A percentile compares a stretch with the other conserved stretches of the same genome.
These are phyloP conservation scores for Sturnus vulgaris DNA, from an alignment of 2,113 vertebrate genomes.

Conservation along the genomic window DNA sequence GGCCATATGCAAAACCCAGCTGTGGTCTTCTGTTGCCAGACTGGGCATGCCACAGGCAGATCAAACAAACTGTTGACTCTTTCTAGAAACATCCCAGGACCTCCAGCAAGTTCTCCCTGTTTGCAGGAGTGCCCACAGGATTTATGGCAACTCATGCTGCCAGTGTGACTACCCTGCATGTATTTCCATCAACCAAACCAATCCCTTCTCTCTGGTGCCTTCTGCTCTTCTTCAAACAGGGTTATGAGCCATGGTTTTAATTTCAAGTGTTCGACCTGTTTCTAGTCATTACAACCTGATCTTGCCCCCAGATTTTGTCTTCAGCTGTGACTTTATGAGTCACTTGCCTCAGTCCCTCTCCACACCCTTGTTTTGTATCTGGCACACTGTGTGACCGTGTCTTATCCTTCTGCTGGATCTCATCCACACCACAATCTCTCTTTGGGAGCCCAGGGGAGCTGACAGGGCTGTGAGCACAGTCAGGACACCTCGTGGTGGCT, in stretches of 20 bases:
- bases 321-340: background rate
- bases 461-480: background rate
- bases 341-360: background rate
- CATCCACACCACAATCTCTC: fast-evolving
- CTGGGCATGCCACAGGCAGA: background rate
- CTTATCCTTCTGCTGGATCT: background rate
- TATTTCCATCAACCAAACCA: background rate
- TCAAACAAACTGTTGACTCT: background rate
- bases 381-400: background rate
- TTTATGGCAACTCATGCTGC: background rate
- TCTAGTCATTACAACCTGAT: background rate
- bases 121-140: background rate
- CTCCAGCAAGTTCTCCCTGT: background rate
- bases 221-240: background rate
- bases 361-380: background rate
- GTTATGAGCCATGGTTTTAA: background rate
- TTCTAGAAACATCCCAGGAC: background rate
- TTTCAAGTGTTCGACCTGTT: background rate
- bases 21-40: background rate
- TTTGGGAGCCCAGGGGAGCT: fast-evolving
- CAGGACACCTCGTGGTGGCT: background rate
- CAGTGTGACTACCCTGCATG: fast-evolving
- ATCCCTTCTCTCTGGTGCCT: background rate
- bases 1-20: background rate
- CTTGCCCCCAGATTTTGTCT: background rate